Evolutionary conservation across 2,113 vertebrate species (phyloP), one percentile per base, ranked within the genome.

Genomic region (Genyomyrus donnyi): DNA sequence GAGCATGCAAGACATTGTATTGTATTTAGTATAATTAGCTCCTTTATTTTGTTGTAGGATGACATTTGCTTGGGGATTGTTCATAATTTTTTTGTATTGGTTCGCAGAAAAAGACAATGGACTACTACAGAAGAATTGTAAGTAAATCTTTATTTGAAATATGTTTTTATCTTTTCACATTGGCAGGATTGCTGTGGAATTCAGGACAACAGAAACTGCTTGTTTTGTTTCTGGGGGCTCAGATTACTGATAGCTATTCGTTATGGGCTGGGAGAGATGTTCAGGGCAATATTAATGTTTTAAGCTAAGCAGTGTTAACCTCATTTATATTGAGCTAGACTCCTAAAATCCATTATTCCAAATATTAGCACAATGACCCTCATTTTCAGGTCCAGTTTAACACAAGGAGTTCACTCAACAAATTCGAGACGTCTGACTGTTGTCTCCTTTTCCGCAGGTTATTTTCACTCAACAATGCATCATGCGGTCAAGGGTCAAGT

Each of bases 391-490:
- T 77, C 35, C 62, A 31, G 9, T 27, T 27, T 70, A 31, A 70
- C 62, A 70, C 62, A 70, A 70, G 62, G 62, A 70, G n/a, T 83
- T 83, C 42, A 83, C 42, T 80, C 5, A 21, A 80, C 11, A 84
- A 5, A 52, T 27, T 49, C 0, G 5, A 86, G 21, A 9, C 15
- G 8, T 50, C n/a, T 86, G 45, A 27, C 27, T 35, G 50, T 35
- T 52, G 0, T 19, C 24, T 45, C 24, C 62, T 74, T 27, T 85
- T 84, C 93, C 92, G 3, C 90, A 99, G 98, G 98, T 98, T 94
- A 98, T 99, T 94, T 99, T 98, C 91, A 98, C 97, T 56, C 97
- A 98, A 90, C 98, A 98, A 93, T 96, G 97, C 89, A 95, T 99
- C 86, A 94, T 97, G 97, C 97, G 97, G 91, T 96, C 98, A 93